phyloP scores from a whole-genome alignment of 2,113 vertebrate genomes.

The Azemiops feae region DNA sequence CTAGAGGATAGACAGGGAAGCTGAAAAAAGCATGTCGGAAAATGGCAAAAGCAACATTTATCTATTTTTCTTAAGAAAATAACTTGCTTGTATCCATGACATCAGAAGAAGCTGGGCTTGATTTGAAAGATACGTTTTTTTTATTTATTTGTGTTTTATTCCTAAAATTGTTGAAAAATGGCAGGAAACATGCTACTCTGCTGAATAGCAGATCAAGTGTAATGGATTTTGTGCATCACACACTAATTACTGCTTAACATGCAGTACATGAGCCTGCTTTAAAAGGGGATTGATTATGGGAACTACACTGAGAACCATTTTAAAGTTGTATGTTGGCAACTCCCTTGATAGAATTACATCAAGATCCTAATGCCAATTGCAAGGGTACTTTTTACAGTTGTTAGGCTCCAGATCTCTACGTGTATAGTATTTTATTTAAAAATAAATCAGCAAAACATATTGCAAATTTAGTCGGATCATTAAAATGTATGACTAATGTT shows the following conservation, averaged over 20 bases:
- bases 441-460: background rate
- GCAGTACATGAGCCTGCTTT: background rate
- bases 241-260: background rate
- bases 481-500: background rate
- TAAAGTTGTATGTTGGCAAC: background rate
- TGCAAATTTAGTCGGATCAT: background rate
- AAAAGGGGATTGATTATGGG: background rate
- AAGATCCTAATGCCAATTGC: background rate
- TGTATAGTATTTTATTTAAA: background rate
- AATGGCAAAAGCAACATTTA: background rate
- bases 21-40: background rate
- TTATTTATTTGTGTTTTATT: background rate
- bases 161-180: background rate
- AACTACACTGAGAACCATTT: background rate
- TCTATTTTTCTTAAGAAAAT: background rate
- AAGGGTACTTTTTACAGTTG: background rate
- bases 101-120: background rate
- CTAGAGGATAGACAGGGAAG: background rate
- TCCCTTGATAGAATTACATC: background rate
- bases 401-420: background rate
- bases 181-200: background rate
- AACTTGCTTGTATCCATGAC: background rate
- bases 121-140: background rate
- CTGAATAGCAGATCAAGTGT: background rate
- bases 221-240: background rate